phyloP scores from a whole-genome alignment of 2,888 invertebrate genomes.

The Stenodema calcarata region DNA sequence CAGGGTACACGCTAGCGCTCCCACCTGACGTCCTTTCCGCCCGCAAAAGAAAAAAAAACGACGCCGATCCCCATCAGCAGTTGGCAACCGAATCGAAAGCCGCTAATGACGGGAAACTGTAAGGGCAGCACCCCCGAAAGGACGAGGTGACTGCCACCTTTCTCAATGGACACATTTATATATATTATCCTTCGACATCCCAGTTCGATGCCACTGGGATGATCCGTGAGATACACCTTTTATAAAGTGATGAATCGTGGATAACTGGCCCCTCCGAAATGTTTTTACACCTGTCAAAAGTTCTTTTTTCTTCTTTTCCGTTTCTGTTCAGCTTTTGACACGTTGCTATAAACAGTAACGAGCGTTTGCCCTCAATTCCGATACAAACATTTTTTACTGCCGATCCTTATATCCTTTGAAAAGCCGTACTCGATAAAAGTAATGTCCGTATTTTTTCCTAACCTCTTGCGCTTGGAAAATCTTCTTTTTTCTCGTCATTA shows the following conservation, averaged over 20 bases:
- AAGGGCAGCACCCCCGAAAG: neutral
- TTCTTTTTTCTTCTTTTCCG: neutral
- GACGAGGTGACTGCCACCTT: neutral
- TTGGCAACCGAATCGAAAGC: constrained; percentile 1
- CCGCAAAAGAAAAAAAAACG: neutral
- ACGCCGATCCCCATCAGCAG: neutral
- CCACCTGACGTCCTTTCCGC: neutral
- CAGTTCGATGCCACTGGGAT: neutral
- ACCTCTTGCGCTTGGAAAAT: neutral
- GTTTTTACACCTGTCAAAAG: constrained; percentile 29
- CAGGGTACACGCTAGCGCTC: too few species aligned
- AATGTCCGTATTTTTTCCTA: constrained; percentile 1
- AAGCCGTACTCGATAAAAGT: neutral
- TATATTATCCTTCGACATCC: neutral
- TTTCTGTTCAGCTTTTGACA: constrained; percentile 10
- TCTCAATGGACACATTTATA: neutral
- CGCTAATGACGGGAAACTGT: neutral
- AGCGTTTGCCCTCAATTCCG: constrained; percentile 21
- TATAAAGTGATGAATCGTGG: neutral
- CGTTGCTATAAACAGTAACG: constrained; percentile 23
- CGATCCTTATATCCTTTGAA: constrained; percentile 6
- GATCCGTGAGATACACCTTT: neutral
- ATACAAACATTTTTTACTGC: neutral
- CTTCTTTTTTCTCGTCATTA: neutral
- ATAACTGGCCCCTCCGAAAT: neutral